These are phyloP conservation scores for Heliconius cydno DNA, from an alignment of 2,888 invertebrate genomes.

Conservation along the genomic window DNA sequence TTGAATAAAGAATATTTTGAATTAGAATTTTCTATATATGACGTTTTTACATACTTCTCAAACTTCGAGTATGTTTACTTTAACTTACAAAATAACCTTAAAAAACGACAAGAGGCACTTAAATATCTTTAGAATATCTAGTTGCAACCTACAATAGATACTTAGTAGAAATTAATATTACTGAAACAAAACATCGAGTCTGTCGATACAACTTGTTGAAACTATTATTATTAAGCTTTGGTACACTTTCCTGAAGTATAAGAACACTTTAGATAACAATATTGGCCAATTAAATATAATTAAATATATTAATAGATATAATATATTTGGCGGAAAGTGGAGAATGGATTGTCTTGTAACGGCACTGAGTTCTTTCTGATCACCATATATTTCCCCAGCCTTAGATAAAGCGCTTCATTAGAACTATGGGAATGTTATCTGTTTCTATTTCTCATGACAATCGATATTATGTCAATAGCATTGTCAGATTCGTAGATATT, in stretches of 20 bases:
- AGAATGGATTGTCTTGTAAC: no score
- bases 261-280: constrained; percentile 7
- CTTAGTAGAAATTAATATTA: constrained; percentile 6
- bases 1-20: no score
- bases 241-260: constrained; percentile 16
- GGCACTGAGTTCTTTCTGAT: neutral
- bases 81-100: no score
- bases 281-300: neutral
- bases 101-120: no score
- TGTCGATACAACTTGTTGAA: constrained; percentile 32
- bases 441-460: neutral
- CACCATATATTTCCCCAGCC: neutral
- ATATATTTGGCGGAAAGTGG: no score
- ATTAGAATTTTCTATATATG: no score
- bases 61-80: no score
- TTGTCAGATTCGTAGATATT: neutral
- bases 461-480: neutral
- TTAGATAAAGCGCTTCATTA: neutral
- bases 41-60: no score
- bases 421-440: neutral
- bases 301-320: no score
- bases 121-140: no score
- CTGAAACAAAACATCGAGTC: neutral
- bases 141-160: neutral
- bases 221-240: constrained; percentile 33